These are phyloP conservation scores for Oxystoma pomonae DNA, from an alignment of 2,888 invertebrate genomes.

Conservation along the genomic window DNA sequence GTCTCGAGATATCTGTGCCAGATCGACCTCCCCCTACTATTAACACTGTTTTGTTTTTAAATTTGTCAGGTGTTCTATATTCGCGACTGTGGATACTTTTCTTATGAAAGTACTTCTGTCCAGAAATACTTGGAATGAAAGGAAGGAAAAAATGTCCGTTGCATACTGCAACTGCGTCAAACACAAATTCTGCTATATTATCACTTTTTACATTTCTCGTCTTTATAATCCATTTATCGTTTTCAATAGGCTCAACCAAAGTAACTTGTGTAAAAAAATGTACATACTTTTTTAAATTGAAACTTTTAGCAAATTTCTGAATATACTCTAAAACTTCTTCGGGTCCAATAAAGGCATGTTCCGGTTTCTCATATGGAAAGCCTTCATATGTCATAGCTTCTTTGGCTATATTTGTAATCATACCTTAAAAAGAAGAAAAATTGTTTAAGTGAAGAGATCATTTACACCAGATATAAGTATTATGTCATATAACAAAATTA, in stretches of 20 bases:
- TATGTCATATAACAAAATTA: too few relatives aligned
- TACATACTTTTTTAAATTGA: conserved; percentile 57
- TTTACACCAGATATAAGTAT: too few relatives aligned
- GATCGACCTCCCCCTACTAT: conserved; percentile 86
- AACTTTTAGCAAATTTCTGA: conserved; percentile 61
- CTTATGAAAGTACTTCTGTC: conserved; percentile 60
- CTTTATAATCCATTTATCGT: conserved; percentile 58
- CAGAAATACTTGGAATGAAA: conserved; percentile 61
- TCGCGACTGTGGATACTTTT: conserved; percentile 69
- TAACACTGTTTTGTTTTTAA: conserved; percentile 61
- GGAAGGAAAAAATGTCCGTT: conserved; percentile 82
- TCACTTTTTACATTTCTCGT: conserved; percentile 53
- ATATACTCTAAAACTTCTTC: conserved; percentile 66
- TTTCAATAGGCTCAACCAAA: neutral
- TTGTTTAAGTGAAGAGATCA: too few relatives aligned
- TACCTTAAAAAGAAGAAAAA: conserved; percentile 71
- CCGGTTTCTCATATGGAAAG: conserved; percentile 55
- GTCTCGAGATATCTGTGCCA: conserved; percentile 68
- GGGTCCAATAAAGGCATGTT: conserved; percentile 63
- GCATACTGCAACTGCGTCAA: conserved; percentile 74
- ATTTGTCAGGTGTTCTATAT: conserved; percentile 69
- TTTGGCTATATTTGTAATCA: conserved; percentile 70
- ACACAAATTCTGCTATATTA: conserved; percentile 52
- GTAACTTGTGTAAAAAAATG: conserved; percentile 27
- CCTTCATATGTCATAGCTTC: conserved; percentile 78